A percentile compares a stretch with the other conserved stretches of the same genome.
Conservation (phyloP, 92 coral and sea anemone genomes). For the Phenganax marumi region DNA sequence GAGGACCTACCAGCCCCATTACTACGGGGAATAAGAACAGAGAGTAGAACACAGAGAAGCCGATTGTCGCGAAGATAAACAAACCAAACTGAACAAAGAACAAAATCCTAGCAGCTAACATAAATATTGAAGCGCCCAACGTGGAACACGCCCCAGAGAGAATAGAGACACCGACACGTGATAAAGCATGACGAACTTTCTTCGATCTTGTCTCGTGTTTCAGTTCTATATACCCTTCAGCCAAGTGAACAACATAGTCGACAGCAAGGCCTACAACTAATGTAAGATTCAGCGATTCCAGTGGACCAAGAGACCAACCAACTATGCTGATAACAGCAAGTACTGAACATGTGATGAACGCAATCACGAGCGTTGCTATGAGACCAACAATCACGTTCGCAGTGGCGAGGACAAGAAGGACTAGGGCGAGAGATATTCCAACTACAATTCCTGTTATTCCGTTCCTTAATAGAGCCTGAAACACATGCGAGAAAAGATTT, state of each 20-base stretch:
- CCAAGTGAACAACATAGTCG: slow-evolving; percentile 94
- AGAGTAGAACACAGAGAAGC: slow-evolving; percentile 83
- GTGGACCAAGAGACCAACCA: slow-evolving; percentile 93
- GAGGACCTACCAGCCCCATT: slow-evolving; percentile 79
- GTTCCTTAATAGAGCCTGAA: slow-evolving; percentile 80
- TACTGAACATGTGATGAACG: slow-evolving; percentile 80
- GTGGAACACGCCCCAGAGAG: slow-evolving; percentile 94
- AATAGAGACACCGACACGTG: slow-evolving; percentile 87
- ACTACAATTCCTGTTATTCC: slow-evolving; percentile 89
- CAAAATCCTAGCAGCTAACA: slow-evolving; percentile 92
- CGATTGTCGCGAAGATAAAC: slow-evolving; percentile 91
- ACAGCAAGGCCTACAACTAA: slow-evolving; percentile 95
- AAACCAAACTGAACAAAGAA: slow-evolving; percentile 96
- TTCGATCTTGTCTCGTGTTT: slow-evolving; percentile 48
- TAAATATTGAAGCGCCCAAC: slow-evolving; percentile 89
- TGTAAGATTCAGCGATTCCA: slow-evolving; percentile 89
- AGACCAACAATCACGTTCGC: slow-evolving; percentile 93
- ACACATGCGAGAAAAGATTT: background rate
- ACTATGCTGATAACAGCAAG: slow-evolving; percentile 85
- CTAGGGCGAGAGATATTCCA: slow-evolving; percentile 78
- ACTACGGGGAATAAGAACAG: slow-evolving; percentile 76
- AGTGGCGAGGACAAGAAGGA: slow-evolving; percentile 80
- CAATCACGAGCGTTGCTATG: slow-evolving; percentile 78
- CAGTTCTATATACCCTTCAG: slow-evolving; percentile 79
- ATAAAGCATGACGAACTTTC: slow-evolving; percentile 74